Percentiles rank a stretch among this genome's conserved stretches.
phyloP scores from a whole-genome alignment of 2,797 vertebrate genomes.

The Cossypha polioptera region DNA sequence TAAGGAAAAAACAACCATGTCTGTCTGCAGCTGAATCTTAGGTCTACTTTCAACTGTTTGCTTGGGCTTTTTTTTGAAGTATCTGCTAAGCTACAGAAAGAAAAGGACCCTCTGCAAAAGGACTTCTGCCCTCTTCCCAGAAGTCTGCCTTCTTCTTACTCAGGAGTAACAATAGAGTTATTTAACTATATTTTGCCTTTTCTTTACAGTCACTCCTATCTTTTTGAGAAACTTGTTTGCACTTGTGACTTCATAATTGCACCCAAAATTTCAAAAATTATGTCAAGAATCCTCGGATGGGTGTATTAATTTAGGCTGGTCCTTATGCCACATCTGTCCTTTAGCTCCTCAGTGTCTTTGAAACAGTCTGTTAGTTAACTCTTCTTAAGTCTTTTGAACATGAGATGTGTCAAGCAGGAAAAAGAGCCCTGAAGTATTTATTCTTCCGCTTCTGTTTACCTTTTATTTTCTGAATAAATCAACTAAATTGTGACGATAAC shows the following conservation, averaged over 20 bases:
- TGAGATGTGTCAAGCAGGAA: background rate
- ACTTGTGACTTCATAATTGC: background rate
- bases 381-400: background rate
- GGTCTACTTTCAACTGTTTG: background rate
- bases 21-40: background rate
- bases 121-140: background rate
- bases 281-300: background rate
- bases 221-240: background rate
- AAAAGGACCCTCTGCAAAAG: background rate
- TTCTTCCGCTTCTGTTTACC: background rate
- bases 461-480: background rate
- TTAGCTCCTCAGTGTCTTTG: background rate
- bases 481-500: background rate
- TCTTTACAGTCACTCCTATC: background rate
- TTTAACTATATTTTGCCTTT: background rate
- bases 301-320: background rate
- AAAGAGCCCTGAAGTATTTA: background rate
- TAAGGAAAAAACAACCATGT: background rate
- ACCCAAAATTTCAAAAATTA: background rate
- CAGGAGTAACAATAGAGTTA: background rate
- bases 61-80: background rate
- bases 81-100: background rate
- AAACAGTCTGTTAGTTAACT: background rate
- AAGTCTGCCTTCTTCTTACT: background rate
- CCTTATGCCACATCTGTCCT: background rate